Base-by-base conservation (phyloP, 2,797 vertebrate species). In the Enteromius thamalakanensis region DNA sequence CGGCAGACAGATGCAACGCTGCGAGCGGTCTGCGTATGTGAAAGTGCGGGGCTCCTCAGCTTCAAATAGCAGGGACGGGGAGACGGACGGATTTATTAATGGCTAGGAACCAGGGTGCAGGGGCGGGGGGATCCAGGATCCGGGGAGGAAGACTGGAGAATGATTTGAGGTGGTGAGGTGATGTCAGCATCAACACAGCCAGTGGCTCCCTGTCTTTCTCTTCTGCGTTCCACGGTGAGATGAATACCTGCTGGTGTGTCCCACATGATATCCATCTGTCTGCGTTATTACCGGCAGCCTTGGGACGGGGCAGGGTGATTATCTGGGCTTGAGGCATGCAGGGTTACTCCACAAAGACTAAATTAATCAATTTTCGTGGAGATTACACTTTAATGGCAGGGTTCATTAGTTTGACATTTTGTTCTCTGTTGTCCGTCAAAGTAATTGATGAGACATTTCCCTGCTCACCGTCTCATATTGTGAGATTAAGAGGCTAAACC, bases 31-130 rank as follows among this genome's bases (percentile, higher is more conserved):
- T 65, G 77, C 75, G 68, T 89, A 86, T 83, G 90, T 60, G 87
- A 87, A 91, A 92, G 82, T 51, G 85, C 11, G 60, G 26, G 64
- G 90, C 89, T 93, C 91, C 92, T 88, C 88, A 89, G 92, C 91
- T 94, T 94, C 94, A 94, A 94, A 94, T 94, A 94, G 93, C 91
- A 93, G 62, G 26, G 83, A 81, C 92, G 87, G 90, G 89, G 92
- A 92, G 91, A 93, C 77, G 86, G 91, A 93, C 88, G 83, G 91
- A 93, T 92, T 93, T 86, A 90, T 93, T 92, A 92, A 93, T 92
- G 91, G 90, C 86, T 88, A 91, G 90, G 88, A 91, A 90, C 87
- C 91, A 91, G 92, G 90, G 91, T 91, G 92, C 92, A 89, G 90
- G 90, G 88, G 90, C 87, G 84, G 92, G 90, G 91, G 90, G 91